These are phyloP conservation scores for Rugalucina vietnamica DNA, from an alignment of 2,888 invertebrate genomes.

Conservation along the genomic window DNA sequence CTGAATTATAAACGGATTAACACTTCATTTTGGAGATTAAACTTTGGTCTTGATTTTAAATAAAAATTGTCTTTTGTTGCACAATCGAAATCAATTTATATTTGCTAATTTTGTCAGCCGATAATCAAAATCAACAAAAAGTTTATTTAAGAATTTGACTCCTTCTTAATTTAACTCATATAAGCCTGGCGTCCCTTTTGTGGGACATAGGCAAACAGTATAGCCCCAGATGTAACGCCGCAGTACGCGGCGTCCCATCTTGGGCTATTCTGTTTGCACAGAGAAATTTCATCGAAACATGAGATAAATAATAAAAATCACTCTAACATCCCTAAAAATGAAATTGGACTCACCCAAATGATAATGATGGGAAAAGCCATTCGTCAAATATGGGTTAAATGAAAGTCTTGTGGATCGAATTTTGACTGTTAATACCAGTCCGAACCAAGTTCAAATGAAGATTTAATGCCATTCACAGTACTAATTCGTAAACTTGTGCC, in stretches of 20 bases:
- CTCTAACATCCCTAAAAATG: neutral
- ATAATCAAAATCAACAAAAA: neutral
- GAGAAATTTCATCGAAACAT: neutral
- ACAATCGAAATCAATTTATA: neutral
- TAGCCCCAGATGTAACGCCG: neutral
- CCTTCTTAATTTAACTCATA: neutral
- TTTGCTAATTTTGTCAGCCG: neutral
- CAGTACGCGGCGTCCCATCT: neutral
- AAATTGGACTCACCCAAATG: too few relatives aligned
- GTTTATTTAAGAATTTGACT: neutral
- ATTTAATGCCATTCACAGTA: too few relatives aligned
- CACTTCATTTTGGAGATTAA: neutral
- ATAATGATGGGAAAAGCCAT: too few relatives aligned
- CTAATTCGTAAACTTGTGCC: too few relatives aligned
- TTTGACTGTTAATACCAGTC: too few relatives aligned
- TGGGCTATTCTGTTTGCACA: neutral
- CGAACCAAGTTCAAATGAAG: too few relatives aligned
- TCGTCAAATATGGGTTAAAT: too few relatives aligned
- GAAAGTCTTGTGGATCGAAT: too few relatives aligned
- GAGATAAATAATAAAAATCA: neutral
- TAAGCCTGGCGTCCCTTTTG: too few relatives aligned
- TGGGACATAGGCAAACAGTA: neutral
- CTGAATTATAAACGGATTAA: conserved; percentile 6
- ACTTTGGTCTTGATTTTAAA: neutral
- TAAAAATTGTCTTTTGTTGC: neutral